phyloP scores from a whole-genome alignment of 2,797 vertebrate species.

The Oreochromis mossambicus region DNA sequence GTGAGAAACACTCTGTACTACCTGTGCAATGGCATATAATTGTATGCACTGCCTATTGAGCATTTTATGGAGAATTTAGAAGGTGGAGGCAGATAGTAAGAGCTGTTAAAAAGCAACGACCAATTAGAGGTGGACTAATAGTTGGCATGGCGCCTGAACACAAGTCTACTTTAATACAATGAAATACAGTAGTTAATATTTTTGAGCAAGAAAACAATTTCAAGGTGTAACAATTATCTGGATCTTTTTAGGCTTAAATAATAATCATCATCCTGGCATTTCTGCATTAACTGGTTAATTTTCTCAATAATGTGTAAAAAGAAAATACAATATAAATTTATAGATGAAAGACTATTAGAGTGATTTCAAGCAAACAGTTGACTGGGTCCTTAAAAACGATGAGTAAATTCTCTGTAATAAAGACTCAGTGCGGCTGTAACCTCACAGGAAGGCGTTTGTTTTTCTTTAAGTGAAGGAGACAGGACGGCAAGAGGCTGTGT shows the following conservation, averaged over 20 bases:
- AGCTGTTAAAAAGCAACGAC: background rate
- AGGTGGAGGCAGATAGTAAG: background rate
- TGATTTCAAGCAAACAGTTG: background rate
- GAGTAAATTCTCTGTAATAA: background rate
- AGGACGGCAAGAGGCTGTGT: conserved; percentile 45
- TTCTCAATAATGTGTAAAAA: background rate
- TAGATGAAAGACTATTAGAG: background rate
- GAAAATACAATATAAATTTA: background rate
- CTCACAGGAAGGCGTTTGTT: background rate
- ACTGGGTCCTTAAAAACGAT: background rate
- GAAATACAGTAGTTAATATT: background rate
- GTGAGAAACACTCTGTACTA: too few relatives aligned
- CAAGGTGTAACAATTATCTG: background rate
- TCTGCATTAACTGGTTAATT: background rate
- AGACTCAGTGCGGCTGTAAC: background rate
- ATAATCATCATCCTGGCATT: background rate
- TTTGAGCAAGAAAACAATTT: background rate
- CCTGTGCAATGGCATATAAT: background rate
- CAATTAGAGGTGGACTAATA: background rate
- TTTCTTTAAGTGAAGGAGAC: background rate
- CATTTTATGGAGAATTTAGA: background rate
- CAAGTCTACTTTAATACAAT: background rate
- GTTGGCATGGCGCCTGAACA: background rate
- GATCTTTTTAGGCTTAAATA: background rate
- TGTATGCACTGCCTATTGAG: background rate